Conservation (phyloP, 2,797 vertebrate genomes). For the Trematomus bernacchii region DNA sequence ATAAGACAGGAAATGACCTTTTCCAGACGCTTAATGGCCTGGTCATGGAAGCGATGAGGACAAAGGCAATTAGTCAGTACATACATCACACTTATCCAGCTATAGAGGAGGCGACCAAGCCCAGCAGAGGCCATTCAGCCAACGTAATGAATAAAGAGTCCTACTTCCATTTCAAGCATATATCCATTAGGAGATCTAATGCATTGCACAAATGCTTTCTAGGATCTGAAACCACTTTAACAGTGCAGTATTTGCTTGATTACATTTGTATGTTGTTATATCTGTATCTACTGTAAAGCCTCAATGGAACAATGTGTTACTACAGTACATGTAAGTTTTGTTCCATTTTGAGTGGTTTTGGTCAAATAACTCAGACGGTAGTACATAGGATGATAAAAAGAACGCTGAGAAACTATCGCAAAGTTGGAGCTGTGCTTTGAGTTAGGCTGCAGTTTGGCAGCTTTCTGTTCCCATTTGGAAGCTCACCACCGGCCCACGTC, state of each 20-base stretch:
- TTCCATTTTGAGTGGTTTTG: constrained; percentile 19
- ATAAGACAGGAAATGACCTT: constrained; percentile 74
- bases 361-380: neutral
- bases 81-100: constrained; percentile 78
- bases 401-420: neutral
- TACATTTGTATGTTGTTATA: constrained; percentile 12
- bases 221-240: constrained; percentile 10
- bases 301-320: neutral
- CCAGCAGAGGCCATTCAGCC: constrained; percentile 57
- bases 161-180: constrained; percentile 47
- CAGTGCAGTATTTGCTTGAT: constrained; percentile 29
- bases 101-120: constrained; percentile 71
- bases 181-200: constrained; percentile 63
- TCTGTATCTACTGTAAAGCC: constrained; percentile 2
- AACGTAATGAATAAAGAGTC: constrained; percentile 67
- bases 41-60: constrained; percentile 69
- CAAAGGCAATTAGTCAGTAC: constrained; percentile 79
- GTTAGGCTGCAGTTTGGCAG: neutral
- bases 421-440: neutral
- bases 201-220: constrained; percentile 37
- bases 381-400: neutral
- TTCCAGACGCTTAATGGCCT: constrained; percentile 66
- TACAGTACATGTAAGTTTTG: too few relatives aligned
- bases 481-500: neutral
- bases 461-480: neutral